Percentiles rank a stretch among this genome's conserved stretches.
Evolutionary conservation across 2,888 invertebrate species (phyloP).

Genomic region (Odontomyia ornata): DNA sequence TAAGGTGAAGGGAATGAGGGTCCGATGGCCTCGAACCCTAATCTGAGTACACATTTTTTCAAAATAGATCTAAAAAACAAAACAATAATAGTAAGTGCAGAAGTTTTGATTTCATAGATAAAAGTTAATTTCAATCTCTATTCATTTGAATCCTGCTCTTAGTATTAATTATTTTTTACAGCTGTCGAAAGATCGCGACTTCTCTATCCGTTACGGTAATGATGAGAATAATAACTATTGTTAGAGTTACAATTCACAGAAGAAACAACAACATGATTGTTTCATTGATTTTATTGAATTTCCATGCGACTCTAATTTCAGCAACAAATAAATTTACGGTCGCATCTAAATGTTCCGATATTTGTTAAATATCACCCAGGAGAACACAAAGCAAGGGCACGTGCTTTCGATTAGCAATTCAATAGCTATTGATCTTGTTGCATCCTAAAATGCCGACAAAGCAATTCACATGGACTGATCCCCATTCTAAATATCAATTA

Average conservation of each 20-base stretch:
- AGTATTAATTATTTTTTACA: neutral
- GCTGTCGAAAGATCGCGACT: too few species aligned
- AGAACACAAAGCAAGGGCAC: slow-evolving; percentile 10
- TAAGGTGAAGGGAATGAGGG: slow-evolving; percentile 27
- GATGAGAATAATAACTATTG: too few species aligned
- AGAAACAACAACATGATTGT: too few species aligned
- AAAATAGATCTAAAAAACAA: neutral
- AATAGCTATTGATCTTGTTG: neutral
- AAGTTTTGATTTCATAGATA: slow-evolving; percentile 48
- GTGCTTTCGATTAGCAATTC: slow-evolving; percentile 8
- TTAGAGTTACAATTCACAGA: too few species aligned
- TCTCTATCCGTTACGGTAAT: too few species aligned
- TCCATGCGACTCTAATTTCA: too few species aligned
- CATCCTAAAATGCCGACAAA: slow-evolving; percentile 26
- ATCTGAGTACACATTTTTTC: slow-evolving; percentile 13
- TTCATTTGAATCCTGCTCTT: neutral
- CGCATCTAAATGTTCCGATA: neutral
- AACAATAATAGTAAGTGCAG: slow-evolving; percentile 29
- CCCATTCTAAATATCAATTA: slow-evolving; percentile 17
- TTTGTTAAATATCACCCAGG: neutral
- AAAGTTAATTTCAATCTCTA: slow-evolving; percentile 47
- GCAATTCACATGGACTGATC: slow-evolving; percentile 3
- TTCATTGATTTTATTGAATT: too few species aligned
- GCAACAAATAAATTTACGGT: neutral
- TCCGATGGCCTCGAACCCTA: slow-evolving; percentile 19